Base-by-base conservation (phyloP, 2,888 invertebrate species). In the Melanostoma mellinum region DNA sequence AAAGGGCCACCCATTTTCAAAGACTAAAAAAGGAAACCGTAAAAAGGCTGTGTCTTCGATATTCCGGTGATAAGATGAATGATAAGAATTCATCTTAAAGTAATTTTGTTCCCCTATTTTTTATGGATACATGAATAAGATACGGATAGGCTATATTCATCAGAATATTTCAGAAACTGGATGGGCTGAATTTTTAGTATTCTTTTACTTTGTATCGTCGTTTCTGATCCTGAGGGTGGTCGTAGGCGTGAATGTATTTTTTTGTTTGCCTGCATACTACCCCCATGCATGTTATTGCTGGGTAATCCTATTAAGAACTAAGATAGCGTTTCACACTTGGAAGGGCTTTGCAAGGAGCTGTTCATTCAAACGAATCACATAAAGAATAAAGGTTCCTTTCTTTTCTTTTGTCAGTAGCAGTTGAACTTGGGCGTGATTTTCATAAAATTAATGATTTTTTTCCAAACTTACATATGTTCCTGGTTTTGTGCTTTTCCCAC, bases 71-170 rank as follows among this genome's bases (percentile, higher is more conserved):
- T 82, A 78, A 82, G 82, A 82, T 78, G 78, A 74, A 82, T 82
- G 82, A 82, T 82, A 78, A 63, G 78, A 78, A 82, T 82, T 77
- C 65, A 68, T 78, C 82, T 78, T 82, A 63, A 82, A 78, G 78
- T 78, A 78, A 74, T 78, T 78, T 78, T 65, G 36, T 50, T 10
- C 60, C 30, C 56, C 38, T 73, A 69, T 53, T 69, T 44, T 55
- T 55, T 63, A 38, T 42, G 75, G 55, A 44, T 61, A 48, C 10
- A 4, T 10, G 20, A 52, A 35, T 33, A 10, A 30, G 20, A 42
- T 30, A 33, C 9, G 9, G 10, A 5, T 48, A 50, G 48, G 55
- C 20, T 20, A 44, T 65, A 40, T 20, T n/a, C 32, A 50, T 46
- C 61, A 55, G 33, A 44, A 32, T 10, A 77, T 72, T 77, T 77